Conservation (phyloP, 1,140 invertebrate genomes). For the Heterodera carotae region DNA sequence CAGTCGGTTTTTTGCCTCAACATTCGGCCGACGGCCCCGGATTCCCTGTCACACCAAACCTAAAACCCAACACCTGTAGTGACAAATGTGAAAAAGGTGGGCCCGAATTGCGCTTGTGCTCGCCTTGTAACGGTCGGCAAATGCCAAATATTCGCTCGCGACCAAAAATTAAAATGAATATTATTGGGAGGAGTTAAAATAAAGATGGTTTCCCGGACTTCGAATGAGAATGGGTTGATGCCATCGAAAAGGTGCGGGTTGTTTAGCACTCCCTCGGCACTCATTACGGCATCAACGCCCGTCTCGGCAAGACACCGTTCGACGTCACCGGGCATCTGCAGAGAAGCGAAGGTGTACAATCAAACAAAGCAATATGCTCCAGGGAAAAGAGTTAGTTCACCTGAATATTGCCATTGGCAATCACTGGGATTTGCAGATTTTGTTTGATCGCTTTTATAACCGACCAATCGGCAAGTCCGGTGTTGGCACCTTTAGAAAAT, state of each 20-base stretch:
- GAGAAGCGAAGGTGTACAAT: constrained; percentile 7
- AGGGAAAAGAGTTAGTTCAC: constrained; percentile 66
- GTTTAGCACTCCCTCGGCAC: constrained; percentile 85
- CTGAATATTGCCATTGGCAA: constrained; percentile 97
- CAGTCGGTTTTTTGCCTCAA: too few relatives aligned
- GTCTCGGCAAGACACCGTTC: constrained; percentile 81
- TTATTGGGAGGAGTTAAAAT: background rate
- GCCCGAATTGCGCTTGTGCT: constrained; percentile 86
- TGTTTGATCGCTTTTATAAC: constrained; percentile 88
- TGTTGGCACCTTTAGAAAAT: constrained; percentile 74
- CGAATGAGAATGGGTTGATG: constrained; percentile 72
- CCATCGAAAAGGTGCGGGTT: constrained; percentile 84
- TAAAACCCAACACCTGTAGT: constrained; percentile 85
- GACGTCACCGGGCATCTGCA: constrained; percentile 76
- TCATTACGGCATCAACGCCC: constrained; percentile 78
- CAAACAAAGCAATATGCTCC: too few relatives aligned
- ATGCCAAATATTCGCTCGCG: constrained; percentile 83
- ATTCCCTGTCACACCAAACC: too few relatives aligned
- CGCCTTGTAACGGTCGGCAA: constrained; percentile 82
- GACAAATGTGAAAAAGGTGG: constrained; percentile 94
- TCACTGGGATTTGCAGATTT: constrained; percentile 83
- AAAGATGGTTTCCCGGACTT: constrained; percentile 71
- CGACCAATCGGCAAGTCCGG: constrained; percentile 90
- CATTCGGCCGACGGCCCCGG: too few relatives aligned
- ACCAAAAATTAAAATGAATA: background rate